phyloP scores from a whole-genome alignment of 2,113 vertebrate species.

The Gadus macrocephalus region DNA sequence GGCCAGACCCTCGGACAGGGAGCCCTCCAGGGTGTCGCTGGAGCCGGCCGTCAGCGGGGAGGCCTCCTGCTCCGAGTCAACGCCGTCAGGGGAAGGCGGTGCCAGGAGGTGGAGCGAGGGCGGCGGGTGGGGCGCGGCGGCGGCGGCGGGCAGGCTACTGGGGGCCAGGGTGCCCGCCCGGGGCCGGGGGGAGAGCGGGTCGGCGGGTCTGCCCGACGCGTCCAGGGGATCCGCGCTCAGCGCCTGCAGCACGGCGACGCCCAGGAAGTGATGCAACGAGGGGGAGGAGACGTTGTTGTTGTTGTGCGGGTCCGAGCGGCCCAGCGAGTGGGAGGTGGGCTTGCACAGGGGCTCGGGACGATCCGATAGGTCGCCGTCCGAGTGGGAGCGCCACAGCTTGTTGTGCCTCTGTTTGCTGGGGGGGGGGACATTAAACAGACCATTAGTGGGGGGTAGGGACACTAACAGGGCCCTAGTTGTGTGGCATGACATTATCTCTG shows the following conservation, averaged over 20 bases:
- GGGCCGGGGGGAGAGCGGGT: conserved; percentile 27
- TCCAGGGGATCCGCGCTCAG: conserved; percentile 29
- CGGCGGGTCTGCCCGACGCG: not conserved
- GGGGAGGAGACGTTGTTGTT: conserved; percentile 80
- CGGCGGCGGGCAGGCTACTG: conserved; percentile 7
- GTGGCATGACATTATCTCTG: too few species aligned
- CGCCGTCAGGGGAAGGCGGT: conserved; percentile 40
- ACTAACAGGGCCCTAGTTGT: too few species aligned
- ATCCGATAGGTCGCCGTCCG: conserved; percentile 89
- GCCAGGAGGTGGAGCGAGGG: conserved; percentile 48
- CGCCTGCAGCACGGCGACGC: conserved; percentile 68
- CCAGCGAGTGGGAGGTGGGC: conserved; percentile 39
- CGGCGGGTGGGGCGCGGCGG: conserved; percentile 39
- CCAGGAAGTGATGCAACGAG: conserved; percentile 83
- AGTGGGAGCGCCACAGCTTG: conserved; percentile 96
- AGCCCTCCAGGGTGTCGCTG: conserved; percentile 21
- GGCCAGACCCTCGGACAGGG: conserved; percentile 28
- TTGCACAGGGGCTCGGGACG: conserved; percentile 74
- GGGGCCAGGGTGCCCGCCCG: conserved; percentile 39
- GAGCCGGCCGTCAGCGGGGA: conserved; percentile 41
- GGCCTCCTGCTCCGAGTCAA: conserved; percentile 36
- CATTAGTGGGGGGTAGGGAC: too few species aligned
- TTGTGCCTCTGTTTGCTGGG: conserved; percentile 96
- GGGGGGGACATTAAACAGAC: not conserved
- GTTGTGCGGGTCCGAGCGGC: conserved; percentile 69